Conservation (phyloP, 2,113 vertebrate species). For the Crotophaga sulcirostris region DNA sequence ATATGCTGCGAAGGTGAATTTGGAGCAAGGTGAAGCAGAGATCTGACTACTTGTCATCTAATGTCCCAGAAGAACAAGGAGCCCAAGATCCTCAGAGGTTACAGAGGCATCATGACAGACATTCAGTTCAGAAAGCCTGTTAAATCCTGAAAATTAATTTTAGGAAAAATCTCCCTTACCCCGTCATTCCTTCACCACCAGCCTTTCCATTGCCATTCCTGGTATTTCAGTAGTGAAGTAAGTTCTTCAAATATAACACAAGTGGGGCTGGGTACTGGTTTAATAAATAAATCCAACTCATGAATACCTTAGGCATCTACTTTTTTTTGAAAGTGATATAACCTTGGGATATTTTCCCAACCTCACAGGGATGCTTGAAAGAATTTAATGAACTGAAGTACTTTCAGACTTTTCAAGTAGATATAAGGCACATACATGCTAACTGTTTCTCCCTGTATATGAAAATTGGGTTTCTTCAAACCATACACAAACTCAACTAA, state of each 20-base stretch:
- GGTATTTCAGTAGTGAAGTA: not conserved
- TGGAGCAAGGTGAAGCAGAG: constrained; percentile 52
- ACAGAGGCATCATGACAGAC: not conserved
- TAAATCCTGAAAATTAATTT: not conserved
- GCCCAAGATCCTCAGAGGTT: not conserved
- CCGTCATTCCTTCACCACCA: not conserved
- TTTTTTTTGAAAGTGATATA: not conserved
- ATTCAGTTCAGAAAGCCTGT: not conserved
- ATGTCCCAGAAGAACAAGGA: not conserved
- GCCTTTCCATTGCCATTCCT: not conserved
- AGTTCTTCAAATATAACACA: not conserved
- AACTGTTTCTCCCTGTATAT: not conserved
- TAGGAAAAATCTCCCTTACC: not conserved
- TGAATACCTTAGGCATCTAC: not conserved
- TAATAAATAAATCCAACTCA: not conserved
- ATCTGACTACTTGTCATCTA: not conserved
- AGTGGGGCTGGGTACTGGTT: not conserved
- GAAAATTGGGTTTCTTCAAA: not conserved
- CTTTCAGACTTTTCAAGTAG: not conserved
- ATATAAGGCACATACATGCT: not conserved
- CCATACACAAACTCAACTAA: not conserved
- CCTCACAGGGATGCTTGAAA: not conserved
- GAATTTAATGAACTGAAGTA: not conserved
- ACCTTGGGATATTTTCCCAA: not conserved
- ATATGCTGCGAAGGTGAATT: constrained; percentile 45